A percentile compares a stretch with the other conserved stretches of the same genome.
phyloP scores from a whole-genome alignment of 2,888 invertebrate species.

The Melikaiella ostensackeni region DNA sequence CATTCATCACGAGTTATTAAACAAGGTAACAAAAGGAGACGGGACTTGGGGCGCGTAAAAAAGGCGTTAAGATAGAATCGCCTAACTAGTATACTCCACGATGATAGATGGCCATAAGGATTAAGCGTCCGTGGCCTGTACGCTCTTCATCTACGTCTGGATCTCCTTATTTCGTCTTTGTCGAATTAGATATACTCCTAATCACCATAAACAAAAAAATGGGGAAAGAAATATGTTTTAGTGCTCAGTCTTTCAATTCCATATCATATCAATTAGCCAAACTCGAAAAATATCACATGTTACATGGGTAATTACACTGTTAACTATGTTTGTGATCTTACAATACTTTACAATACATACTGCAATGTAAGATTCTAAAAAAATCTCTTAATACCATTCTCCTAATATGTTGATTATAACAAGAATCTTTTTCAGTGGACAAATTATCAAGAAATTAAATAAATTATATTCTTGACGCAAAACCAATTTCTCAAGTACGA shows the following conservation, averaged over 20 bases:
- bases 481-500: no score
- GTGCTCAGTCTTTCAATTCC: background rate
- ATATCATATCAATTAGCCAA: background rate
- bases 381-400: no score
- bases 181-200: constrained; percentile 36
- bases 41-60: constrained; percentile 68
- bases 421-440: no score
- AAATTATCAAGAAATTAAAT: no score
- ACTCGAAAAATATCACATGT: background rate
- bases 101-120: constrained; percentile 74
- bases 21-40: constrained; percentile 74
- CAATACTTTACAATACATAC: no score
- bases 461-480: no score
- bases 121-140: constrained; percentile 68
- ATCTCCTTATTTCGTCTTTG: constrained; percentile 39
- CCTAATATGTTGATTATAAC: no score
- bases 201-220: background rate
- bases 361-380: no score
- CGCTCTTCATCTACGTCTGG: constrained; percentile 49
- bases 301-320: no score
- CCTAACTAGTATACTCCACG: constrained; percentile 73
- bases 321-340: no score
- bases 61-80: constrained; percentile 74
- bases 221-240: background rate
- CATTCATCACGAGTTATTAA: constrained; percentile 77